Evolutionary conservation across 2,888 invertebrate species (phyloP), one percentile per base, ranked within the genome.

Genomic region (Salticus scenicus): DNA sequence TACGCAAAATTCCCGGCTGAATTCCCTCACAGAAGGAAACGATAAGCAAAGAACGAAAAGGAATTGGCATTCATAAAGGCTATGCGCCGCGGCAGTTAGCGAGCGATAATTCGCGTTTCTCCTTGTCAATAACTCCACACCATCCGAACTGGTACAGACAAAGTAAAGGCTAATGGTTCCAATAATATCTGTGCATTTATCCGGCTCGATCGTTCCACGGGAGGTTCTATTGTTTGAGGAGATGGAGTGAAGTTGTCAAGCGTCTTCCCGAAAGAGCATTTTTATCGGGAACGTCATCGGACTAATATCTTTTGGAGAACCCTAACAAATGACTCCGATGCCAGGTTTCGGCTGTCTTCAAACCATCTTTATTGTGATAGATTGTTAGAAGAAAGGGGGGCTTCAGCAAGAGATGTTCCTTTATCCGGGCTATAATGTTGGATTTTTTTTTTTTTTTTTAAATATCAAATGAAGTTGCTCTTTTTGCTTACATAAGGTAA

Each of bases 241-340:
- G 78, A 79, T 71, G 71, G 78, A 77, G 77, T 77, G 77, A 79
- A 79, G 78, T 79, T 71, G 77, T 77, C 77, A 77, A 77, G 76
- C 77, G 77, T 70, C 70, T 70, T 70, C 14, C 57, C 28, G 51
- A 77, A 77, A 70, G 37, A 63, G 57, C 37, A 70, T 10, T 79
- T 79, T 79, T 79, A 79, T 79, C 78, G 78, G 47, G 47, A 63
- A 71, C 20, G 71, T 57, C 71, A 79, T 79, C 78, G 57, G 69
- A 77, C 77, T 77, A 77, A 77, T 77, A 77, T 77, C 69, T 77
- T 69, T 57, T 77, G 70, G 70, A 77, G 78, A 63, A 71, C 71
- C 78, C 71, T 71, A 79, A 79, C 78, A 79, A 79, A 79, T 79
- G 78, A 71, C 71, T 79, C n/a, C 28, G 63, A 24, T 64, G 71